Percentiles rank a stretch among this genome's conserved stretches.
Evolutionary conservation across 1,140 invertebrate species (phyloP).

Genomic region (Drosophila insularis): DNA sequence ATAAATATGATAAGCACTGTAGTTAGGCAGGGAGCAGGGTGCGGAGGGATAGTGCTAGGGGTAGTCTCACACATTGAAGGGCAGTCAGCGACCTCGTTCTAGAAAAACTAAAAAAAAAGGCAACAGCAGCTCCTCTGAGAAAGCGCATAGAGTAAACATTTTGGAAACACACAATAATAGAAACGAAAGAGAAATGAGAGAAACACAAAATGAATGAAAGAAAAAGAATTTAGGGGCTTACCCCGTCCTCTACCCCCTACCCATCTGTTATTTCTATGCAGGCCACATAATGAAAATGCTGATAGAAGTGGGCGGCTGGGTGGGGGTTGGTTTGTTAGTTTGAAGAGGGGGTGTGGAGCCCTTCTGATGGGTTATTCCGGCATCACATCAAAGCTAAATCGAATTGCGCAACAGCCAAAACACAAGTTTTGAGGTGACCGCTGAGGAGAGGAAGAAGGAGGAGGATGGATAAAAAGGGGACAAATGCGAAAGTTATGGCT

Average conservation of each 20-base stretch:
- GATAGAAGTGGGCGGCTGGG: conserved; percentile 20
- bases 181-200: conserved; percentile 24
- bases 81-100: conserved; percentile 81
- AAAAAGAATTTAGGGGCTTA: conserved; percentile 54
- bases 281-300: conserved; percentile 35
- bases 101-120: conserved; percentile 56
- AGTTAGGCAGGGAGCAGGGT: not conserved
- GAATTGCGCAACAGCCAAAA: conserved; percentile 74
- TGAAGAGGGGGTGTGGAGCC: conserved; percentile 5
- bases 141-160: conserved; percentile 62
- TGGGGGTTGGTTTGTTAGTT: not conserved
- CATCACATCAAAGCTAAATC: conserved; percentile 67
- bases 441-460: conserved; percentile 13
- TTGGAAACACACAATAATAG: conserved; percentile 36
- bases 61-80: conserved; percentile 56
- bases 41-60: not conserved
- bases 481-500: conserved; percentile 12
- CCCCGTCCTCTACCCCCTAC: not conserved
- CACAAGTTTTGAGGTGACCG: conserved; percentile 23
- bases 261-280: conserved; percentile 30
- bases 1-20: too few relatives aligned
- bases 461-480: not conserved
- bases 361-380: conserved; percentile 12
- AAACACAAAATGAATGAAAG: conserved; percentile 21
- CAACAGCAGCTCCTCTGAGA: conserved; percentile 28